Percentiles rank a stretch among this genome's conserved stretches.
Conservation (phyloP, 2,888 invertebrate species). For the Erebia palarica region DNA sequence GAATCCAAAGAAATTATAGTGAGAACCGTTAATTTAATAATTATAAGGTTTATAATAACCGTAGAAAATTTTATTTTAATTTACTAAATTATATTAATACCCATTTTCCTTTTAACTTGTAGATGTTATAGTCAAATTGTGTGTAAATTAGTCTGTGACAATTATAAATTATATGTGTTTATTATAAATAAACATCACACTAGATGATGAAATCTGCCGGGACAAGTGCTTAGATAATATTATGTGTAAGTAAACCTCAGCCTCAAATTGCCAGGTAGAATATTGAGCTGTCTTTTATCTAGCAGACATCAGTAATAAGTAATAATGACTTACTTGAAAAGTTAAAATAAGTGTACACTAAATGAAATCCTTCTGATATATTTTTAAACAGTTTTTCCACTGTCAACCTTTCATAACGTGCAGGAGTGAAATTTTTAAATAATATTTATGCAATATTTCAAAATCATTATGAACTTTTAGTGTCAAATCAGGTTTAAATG, state of each 20-base stretch:
- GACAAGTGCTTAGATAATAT: background rate
- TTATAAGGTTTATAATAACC: background rate
- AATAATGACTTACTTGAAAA: background rate
- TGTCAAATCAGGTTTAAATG: slow-evolving; percentile 9
- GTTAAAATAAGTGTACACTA: background rate
- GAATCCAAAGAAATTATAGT: background rate
- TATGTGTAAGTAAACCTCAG: background rate
- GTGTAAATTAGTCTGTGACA: too few species aligned
- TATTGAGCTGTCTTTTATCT: background rate
- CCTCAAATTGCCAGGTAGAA: slow-evolving; percentile 9
- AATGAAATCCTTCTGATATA: background rate
- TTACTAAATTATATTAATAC: too few species aligned
- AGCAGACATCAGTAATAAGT: background rate
- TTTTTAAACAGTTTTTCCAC: background rate
- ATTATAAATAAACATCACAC: background rate
- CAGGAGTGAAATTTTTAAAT: slow-evolving; percentile 1
- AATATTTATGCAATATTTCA: background rate
- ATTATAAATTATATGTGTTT: background rate
- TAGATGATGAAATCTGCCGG: background rate
- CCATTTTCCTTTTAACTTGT: too few species aligned
- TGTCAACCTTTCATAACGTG: background rate
- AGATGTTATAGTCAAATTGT: too few species aligned
- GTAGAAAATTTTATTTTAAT: background rate
- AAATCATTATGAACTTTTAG: background rate
- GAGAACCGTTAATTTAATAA: background rate